Percentiles rank a stretch among this genome's conserved stretches.
Conservation (phyloP, 2,797 vertebrate species). For the Microctenopoma steveboyesi region DNA sequence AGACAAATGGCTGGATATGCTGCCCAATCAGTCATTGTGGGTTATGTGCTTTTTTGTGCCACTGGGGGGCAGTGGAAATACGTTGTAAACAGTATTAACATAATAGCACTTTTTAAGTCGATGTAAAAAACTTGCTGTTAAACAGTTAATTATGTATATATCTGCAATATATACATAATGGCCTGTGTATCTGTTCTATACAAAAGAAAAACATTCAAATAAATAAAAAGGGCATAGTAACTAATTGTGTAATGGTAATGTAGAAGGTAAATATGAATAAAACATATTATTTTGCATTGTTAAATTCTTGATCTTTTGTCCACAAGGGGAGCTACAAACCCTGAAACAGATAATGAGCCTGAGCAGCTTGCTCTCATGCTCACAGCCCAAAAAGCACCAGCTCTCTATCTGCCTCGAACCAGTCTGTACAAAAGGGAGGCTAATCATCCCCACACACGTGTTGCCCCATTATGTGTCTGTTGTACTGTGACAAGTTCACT, state of each 20-base stretch:
- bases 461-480: conserved; percentile 35
- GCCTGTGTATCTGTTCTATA: too few species aligned
- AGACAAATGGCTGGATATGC: not conserved
- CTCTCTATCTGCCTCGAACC: conserved; percentile 3
- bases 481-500: conserved; percentile 56
- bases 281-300: not conserved
- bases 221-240: too few species aligned
- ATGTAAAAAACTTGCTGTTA: not conserved
- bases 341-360: conserved; percentile 13
- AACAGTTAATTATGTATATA: too few species aligned
- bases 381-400: conserved; percentile 12
- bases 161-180: too few species aligned
- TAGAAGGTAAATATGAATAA: not conserved
- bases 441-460: conserved; percentile 37
- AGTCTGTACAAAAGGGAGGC: conserved; percentile 19
- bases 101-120: not conserved
- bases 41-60: too few species aligned
- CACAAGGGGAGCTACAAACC: conserved; percentile 46
- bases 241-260: too few species aligned
- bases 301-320: conserved; percentile 5
- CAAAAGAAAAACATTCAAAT: too few species aligned
- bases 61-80: not conserved
- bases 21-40: too few species aligned
- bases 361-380: conserved; percentile 25
- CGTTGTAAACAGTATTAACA: not conserved